Base-by-base conservation (phyloP, 2,888 invertebrate genomes). In the Rotaria magnacalcarata region DNA sequence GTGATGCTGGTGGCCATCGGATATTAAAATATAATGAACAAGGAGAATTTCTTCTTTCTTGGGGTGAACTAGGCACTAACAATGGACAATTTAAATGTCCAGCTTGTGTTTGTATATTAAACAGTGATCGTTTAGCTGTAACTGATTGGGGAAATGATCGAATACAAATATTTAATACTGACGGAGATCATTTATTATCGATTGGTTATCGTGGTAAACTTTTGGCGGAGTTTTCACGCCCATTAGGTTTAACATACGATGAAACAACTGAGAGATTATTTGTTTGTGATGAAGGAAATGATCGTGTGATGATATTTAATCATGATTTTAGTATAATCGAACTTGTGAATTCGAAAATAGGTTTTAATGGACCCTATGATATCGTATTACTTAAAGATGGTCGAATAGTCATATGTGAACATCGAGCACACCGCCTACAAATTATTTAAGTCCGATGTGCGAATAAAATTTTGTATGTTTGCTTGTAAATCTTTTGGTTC, bases 121-220 rank as follows among this genome's bases (percentile, higher is more conserved):
- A 85, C 41, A 52, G 56, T 47, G 56, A 85, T 58, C 85, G 74
- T 75, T 56, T 86, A 8, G 58, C 85, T 56, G 86, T 86, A 54
- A 75, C 85, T 24, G 86, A 86, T 41, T 86, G 86, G 86, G 86
- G 86, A 60, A 86, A 86, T 60, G 58, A 86, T 80, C n/a, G 86
- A 56, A 75, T 86, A 50, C 86, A 86, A 75, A 60, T 86, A 60
- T 86, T 85, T 16, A 84, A n/a, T 80, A 50, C 41, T n/a, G 80
- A 85, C n/a, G 86, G 86, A 8, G 43, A 86, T 24, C 85, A 75
- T 85, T 50, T 86, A 24, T 75, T 43, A 75, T 54, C 34, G 6
- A 85, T 86, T 50, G 86, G 86, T 2, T 56, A 84, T 47, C 80
- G 75, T 74, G 86, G 86, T 34, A 86, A 75, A 50, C 75, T 27